Conservation (phyloP, 2,797 vertebrate genomes). For the Sylvia borin region DNA sequence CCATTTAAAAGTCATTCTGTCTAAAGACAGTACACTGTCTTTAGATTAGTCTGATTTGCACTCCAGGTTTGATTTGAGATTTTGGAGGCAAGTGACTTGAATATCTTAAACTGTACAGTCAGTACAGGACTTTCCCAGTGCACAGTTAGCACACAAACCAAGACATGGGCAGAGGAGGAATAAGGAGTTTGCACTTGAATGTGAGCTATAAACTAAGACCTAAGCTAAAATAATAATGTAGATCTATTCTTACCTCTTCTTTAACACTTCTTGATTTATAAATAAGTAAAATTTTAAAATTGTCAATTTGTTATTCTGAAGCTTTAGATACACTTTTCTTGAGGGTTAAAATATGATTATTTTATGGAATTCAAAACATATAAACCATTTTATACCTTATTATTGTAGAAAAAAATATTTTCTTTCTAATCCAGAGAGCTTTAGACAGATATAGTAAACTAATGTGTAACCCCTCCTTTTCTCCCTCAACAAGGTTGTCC, state of each 20-base stretch:
- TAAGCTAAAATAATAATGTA: not conserved
- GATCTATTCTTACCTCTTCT: not conserved
- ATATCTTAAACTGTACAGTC: not conserved
- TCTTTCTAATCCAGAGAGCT: not conserved
- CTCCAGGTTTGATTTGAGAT: not conserved
- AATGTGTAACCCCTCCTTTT: not conserved
- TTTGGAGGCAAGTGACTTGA: not conserved
- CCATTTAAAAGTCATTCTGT: not conserved
- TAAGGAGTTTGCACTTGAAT: not conserved
- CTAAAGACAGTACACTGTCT: not conserved
- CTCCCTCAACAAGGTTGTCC: not conserved
- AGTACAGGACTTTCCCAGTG: not conserved
- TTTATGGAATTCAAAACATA: not conserved
- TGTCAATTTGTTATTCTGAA: rapidly evolving
- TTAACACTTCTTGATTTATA: not conserved
- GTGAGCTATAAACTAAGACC: not conserved
- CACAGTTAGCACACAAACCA: not conserved
- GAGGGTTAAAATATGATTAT: not conserved
- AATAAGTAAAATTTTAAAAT: not conserved
- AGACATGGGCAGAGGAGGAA: not conserved
- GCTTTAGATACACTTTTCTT: not conserved
- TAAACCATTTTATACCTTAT: not conserved
- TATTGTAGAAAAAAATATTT: not conserved
- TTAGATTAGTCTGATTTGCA: not conserved
- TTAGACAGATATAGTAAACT: not conserved